These are phyloP conservation scores for Meteorus sp. DNA, from an alignment of 1,140 invertebrate genomes.

Conservation along the genomic window DNA sequence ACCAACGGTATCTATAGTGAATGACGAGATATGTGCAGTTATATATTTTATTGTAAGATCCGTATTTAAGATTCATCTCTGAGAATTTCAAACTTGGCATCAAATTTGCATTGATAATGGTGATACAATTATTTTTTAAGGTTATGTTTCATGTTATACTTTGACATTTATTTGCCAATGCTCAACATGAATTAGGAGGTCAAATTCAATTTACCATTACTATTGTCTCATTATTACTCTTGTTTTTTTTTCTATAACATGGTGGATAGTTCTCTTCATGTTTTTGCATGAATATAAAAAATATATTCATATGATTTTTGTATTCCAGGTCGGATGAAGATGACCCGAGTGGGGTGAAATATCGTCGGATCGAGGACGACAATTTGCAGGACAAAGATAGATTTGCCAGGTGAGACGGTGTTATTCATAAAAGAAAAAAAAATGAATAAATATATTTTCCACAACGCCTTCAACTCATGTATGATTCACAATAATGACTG, in stretches of 20 bases:
- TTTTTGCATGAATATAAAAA: not conserved
- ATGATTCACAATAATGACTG: not conserved
- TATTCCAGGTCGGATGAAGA: conserved; percentile 78
- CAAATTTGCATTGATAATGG: too few relatives aligned
- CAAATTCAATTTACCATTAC: too few relatives aligned
- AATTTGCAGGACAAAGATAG: conserved; percentile 93
- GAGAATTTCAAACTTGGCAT: too few relatives aligned
- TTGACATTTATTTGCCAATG: not conserved
- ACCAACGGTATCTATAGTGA: conserved; percentile 10
- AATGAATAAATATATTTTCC: not conserved
- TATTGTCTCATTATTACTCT: too few relatives aligned
- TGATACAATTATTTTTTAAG: too few relatives aligned
- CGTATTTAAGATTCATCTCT: not conserved
- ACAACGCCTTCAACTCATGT: not conserved
- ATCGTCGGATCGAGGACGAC: conserved; percentile 87
- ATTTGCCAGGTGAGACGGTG: conserved; percentile 78
- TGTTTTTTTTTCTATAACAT: too few relatives aligned
- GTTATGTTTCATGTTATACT: too few relatives aligned
- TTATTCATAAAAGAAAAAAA: not conserved
- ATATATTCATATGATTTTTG: conserved; percentile 19
- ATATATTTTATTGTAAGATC: not conserved
- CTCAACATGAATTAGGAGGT: too few relatives aligned
- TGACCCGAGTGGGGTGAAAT: conserved; percentile 78
- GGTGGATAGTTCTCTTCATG: too few relatives aligned
- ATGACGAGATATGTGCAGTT: not conserved